phyloP scores from a whole-genome alignment of 2,113 vertebrate species.

The Mustelus asterias region DNA sequence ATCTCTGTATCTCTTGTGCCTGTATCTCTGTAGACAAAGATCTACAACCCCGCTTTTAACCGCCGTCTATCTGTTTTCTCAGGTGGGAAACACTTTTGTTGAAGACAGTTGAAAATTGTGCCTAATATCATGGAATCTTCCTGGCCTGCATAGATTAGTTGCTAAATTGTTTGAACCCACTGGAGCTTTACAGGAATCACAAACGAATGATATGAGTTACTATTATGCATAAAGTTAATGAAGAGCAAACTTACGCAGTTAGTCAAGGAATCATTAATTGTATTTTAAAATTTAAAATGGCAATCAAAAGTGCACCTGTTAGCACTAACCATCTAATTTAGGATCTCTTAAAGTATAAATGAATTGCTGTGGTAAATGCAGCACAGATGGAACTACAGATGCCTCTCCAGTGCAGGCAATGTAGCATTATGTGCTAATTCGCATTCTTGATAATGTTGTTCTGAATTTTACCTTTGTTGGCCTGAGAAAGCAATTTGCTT shows the following conservation, averaged over 20 bases:
- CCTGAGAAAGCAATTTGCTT: constrained; percentile 4
- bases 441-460: constrained; percentile 11
- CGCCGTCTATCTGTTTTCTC: neutral
- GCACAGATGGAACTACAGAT: constrained; percentile 15
- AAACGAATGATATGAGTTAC: neutral
- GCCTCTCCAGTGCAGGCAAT: neutral
- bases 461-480: constrained; percentile 2
- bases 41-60: neutral
- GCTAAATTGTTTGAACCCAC: neutral
- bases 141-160: neutral
- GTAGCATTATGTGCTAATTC: neutral
- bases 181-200: neutral
- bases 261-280: constrained; percentile 23
- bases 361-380: constrained; percentile 19
- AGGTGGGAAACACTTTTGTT: neutral
- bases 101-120: neutral
- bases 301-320: constrained; percentile 25
- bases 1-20: no score
- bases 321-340: constrained; percentile 27
- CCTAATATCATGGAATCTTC: no score
- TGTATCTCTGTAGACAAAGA: neutral
- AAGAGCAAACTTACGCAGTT: neutral
- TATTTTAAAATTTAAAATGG: constrained; percentile 28
- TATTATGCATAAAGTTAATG: neutral
- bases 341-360: constrained; percentile 34